Conservation (phyloP, 1,140 invertebrate species). For the Zaprionus vittiger region DNA sequence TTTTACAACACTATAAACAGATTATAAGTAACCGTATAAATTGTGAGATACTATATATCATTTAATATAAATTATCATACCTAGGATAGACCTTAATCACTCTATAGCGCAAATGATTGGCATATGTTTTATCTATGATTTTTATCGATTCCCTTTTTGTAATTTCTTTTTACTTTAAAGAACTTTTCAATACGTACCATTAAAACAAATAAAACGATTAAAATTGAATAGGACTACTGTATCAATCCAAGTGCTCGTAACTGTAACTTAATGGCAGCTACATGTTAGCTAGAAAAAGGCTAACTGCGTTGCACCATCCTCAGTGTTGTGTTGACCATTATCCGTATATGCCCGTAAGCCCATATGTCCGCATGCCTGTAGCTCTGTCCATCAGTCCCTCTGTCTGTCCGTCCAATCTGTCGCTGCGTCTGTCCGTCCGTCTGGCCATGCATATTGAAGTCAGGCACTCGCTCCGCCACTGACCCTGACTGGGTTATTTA, state of each 20-base stretch:
- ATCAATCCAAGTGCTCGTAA: neutral
- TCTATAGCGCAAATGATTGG: too few species aligned
- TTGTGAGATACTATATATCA: too few species aligned
- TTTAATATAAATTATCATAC: too few species aligned
- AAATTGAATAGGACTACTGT: neutral
- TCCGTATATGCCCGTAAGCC: slow-evolving; percentile 3
- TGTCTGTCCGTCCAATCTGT: neutral
- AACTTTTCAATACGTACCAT: neutral
- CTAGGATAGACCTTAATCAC: too few species aligned
- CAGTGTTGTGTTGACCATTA: neutral
- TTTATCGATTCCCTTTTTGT: neutral
- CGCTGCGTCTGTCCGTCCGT: neutral
- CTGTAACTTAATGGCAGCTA: neutral
- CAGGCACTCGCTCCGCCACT: neutral
- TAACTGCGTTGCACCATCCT: neutral
- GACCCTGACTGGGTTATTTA: slow-evolving; percentile 50
- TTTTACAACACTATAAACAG: too few species aligned
- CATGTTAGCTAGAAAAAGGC: neutral
- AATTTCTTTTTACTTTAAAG: neutral
- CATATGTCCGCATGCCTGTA: slow-evolving; percentile 2
- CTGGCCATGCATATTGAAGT: slow-evolving; percentile 30
- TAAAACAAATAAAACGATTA: neutral
- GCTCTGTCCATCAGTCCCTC: neutral
- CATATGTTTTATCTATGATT: too few species aligned
- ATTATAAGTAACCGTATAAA: too few species aligned